Base-by-base conservation (phyloP, 2,888 invertebrate species). In the Ectemnius cavifrons region DNA sequence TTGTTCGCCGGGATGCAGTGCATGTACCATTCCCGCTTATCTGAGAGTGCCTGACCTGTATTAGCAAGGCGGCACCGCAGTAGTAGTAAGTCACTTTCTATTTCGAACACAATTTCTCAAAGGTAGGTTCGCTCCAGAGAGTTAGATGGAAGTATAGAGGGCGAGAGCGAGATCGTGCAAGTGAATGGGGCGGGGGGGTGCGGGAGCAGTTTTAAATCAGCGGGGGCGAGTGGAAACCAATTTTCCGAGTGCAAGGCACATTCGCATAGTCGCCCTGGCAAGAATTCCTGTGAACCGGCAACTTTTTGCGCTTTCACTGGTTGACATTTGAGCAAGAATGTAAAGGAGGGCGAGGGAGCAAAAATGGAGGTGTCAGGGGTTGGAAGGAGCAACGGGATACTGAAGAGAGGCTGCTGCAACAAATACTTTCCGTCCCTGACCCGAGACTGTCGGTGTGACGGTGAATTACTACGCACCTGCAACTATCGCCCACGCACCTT, bases 401-500 rank as follows among this genome's bases (percentile, higher is more conserved):
- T 1, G 45, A 14, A 8, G 16, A 69, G 37, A 69, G 60, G 66
- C 27, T 67, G 23, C 23, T 23, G 66, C 49, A 46, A n/a, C 57
- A 45, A 5, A 16, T 49, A 70, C 61, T 75, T 58, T 71, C 60
- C 80, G 78, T 71, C 79, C 78, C 80, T 79, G 85, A 84, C 79
- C 79, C 76, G 82, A 70, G 78, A 14, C 52, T 75, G 68, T 61
- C 52, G 58, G 64, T 65, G 52, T 59, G 23, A 3, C 2, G 37
- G 8, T 56, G 28, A 77, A 83, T 79, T 75, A 78, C 78, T 76
- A 85, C 84, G 84, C 86, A 85, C 86, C 87, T 85, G 86, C 81
- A 74, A 77, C 75, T 73, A 62, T 79, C 84, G 85, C 87, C 87
- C 84, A 87, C 86, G 80, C 83, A 75, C 65, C 70, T 79, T 85